Evolutionary conservation across 2,113 vertebrate species (phyloP).

Genomic region (Cranoglanis bouderius): DNA sequence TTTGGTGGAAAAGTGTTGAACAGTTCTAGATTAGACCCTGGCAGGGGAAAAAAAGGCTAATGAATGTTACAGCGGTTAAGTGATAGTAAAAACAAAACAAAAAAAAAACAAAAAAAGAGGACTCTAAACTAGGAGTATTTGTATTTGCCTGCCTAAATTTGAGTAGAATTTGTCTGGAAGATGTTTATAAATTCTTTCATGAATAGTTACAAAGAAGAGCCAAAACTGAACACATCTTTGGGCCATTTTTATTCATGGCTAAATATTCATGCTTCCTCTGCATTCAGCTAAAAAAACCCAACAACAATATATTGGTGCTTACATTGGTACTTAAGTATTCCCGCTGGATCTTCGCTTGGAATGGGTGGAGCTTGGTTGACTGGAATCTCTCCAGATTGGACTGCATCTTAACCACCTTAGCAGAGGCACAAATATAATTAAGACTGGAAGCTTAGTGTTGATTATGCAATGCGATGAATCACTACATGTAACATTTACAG

Average conservation of each 20-base stretch:
- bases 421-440: slow-evolving; percentile 22
- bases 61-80: not conserved
- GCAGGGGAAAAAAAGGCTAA: not conserved
- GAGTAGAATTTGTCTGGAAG: not conserved
- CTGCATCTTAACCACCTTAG: slow-evolving; percentile 92
- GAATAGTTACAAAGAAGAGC: not conserved
- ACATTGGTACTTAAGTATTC: slow-evolving; percentile 97
- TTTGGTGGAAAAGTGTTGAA: not conserved
- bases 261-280: not conserved
- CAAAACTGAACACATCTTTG: not conserved
- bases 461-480: slow-evolving; percentile 1
- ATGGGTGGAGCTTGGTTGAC: slow-evolving; percentile 91
- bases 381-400: slow-evolving; percentile 96
- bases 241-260: not conserved
- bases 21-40: not conserved
- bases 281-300: not conserved
- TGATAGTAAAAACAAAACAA: not conserved
- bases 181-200: not conserved
- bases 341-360: slow-evolving; percentile 94
- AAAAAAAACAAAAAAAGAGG: too few relatives aligned
- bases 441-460: not conserved
- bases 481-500: not conserved
- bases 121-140: too few relatives aligned
- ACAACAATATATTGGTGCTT: slow-evolving; percentile 63
- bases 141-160: not conserved